phyloP scores from a whole-genome alignment of 2,113 vertebrate species.

The Hystrix brachyura region DNA sequence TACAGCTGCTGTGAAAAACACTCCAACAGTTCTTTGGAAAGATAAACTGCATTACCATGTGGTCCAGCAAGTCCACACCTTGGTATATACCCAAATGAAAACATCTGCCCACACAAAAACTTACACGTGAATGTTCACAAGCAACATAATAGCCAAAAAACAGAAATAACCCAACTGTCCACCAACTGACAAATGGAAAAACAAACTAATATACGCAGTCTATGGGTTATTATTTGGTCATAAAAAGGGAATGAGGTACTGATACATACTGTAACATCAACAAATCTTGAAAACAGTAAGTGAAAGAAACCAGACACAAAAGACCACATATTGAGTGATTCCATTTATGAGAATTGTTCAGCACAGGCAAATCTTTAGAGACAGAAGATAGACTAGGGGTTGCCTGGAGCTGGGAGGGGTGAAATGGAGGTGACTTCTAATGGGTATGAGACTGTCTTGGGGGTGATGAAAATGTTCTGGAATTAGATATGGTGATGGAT shows the following conservation, averaged over 20 bases:
- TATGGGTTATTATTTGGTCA: background rate
- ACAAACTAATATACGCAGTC: background rate
- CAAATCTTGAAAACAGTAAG: background rate
- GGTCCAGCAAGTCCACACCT: background rate
- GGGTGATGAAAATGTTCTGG: slow-evolving; percentile 28
- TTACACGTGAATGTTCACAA: background rate
- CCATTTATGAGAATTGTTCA: background rate
- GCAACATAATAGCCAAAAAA: background rate
- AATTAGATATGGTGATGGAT: background rate
- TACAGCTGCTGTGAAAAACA: background rate
- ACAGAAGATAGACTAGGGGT: background rate
- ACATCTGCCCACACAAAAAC: background rate
- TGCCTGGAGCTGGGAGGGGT: background rate
- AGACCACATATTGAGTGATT: background rate
- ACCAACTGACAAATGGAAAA: background rate
- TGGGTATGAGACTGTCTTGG: background rate
- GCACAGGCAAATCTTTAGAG: slow-evolving; percentile 10
- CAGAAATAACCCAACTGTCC: background rate
- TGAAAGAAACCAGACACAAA: slow-evolving; percentile 14
- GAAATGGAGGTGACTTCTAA: background rate
- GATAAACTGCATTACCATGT: background rate
- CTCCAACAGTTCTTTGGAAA: background rate
- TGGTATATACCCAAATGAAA: background rate
- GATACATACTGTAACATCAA: background rate
- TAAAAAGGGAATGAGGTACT: background rate